Percentiles rank a stretch among this genome's conserved stretches.
Conservation (phyloP, 2,888 invertebrate genomes). For the Apotomis turbidana region DNA sequence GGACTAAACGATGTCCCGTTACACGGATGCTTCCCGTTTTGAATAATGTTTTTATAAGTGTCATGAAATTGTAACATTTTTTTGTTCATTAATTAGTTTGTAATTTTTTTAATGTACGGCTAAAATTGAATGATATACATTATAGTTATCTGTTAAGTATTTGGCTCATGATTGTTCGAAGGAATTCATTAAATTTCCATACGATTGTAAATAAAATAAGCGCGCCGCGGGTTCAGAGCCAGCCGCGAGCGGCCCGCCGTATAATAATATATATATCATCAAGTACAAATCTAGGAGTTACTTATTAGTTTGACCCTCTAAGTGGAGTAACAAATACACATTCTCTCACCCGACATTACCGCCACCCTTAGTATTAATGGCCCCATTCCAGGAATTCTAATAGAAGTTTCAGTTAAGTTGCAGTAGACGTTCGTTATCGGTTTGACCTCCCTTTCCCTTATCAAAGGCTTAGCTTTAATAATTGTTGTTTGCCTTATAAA, state of each 20-base stretch:
- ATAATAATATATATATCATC: constrained; percentile 66
- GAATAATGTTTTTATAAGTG: constrained; percentile 60
- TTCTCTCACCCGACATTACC: constrained; percentile 56
- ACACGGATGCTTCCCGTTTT: constrained; percentile 75
- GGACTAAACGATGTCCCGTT: constrained; percentile 65
- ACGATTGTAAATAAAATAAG: constrained; percentile 61
- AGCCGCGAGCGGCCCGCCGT: constrained; percentile 60
- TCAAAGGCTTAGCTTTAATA: constrained; percentile 82
- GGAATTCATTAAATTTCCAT: constrained; percentile 51
- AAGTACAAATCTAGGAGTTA: constrained; percentile 78
- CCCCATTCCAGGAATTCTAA: constrained; percentile 61
- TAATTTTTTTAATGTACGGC: constrained; percentile 73
- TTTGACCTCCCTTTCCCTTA: constrained; percentile 61
- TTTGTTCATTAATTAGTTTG: constrained; percentile 73
- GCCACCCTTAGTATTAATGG: constrained; percentile 65
- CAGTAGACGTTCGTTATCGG: constrained; percentile 62
- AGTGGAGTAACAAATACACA: constrained; percentile 61
- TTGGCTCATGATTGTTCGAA: constrained; percentile 53
- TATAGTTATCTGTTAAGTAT: constrained; percentile 61
- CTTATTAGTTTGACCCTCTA: constrained; percentile 57
- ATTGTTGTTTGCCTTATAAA: constrained; percentile 84
- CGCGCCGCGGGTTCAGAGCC: constrained; percentile 35
- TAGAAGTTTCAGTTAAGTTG: constrained; percentile 29
- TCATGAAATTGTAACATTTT: constrained; percentile 70
- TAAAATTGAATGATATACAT: constrained; percentile 56